Evolutionary conservation across 2,113 vertebrate species (phyloP), one percentile per base, ranked within the genome.

Genomic region (Aldabrachelys gigantea): DNA sequence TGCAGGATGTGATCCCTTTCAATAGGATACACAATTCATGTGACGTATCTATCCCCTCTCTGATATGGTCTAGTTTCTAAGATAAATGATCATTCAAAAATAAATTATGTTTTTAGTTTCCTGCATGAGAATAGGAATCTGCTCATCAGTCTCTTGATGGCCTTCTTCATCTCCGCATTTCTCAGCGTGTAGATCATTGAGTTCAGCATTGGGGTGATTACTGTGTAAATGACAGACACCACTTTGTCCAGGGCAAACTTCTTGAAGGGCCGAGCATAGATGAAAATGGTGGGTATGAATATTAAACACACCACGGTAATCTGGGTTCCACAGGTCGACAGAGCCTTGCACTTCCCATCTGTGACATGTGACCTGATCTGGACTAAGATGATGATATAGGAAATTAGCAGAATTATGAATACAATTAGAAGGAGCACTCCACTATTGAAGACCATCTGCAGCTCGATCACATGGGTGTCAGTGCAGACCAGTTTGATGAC

Each of bases 231-330:
- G 25, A 97, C 8, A 1, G 96, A 95, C n/a, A 97, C 47, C 2
- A 87, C 89, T 14, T 69, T 96, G 8, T 97, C 96, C 0, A 27
- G 47, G 17, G 95, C 92, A 38, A 96, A 97, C 29, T 85, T 91
- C 1, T 92, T 89, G 96, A 97, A 97, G 21, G 97, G 97, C 4
- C 85, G 76, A 47, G 97, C 89, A 0, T 97, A 97, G 59, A 98
- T 92, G 5, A 95, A 97, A 54, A 97, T 94, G 57, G 92, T 95
- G 69, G 96, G 97, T 5, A 97, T 93, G 2, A 96, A 97, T 3
- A 97, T 96, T 10, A 98, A 91, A 29, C 91, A 94, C 6, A 97
- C 95, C 27, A 97, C 97, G 0, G 90, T 93, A 79, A 97, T 82
- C 87, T 97, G 97, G 29, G 59, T 62, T 31, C 29, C 59, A 62